Percentiles rank a stretch among this genome's conserved stretches.
These are phyloP conservation scores for Troides helena DNA, from an alignment of 2,888 invertebrate genomes.

Conservation along the genomic window DNA sequence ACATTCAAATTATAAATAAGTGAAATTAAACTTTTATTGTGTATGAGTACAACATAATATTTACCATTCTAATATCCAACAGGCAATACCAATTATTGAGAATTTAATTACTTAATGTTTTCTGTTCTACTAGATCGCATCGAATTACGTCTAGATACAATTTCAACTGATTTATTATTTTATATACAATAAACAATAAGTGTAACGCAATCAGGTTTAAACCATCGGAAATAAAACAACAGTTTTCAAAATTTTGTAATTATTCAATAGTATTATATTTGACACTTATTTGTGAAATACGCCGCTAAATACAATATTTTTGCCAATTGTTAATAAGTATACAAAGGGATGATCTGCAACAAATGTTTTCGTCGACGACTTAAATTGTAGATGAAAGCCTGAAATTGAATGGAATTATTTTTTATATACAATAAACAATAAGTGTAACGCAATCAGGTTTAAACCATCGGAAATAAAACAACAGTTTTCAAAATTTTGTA, in stretches of 20 bases:
- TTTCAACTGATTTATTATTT: too few relatives aligned
- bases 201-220: not conserved
- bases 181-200: not conserved
- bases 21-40: too few relatives aligned
- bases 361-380: constrained; percentile 37
- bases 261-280: not conserved
- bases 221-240: not conserved
- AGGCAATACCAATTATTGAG: too few relatives aligned
- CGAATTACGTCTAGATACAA: too few relatives aligned
- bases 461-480: not conserved
- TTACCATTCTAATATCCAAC: too few relatives aligned
- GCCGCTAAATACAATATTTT: constrained; percentile 46
- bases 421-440: not conserved
- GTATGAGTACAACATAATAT: too few relatives aligned
- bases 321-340: constrained; percentile 41
- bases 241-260: not conserved
- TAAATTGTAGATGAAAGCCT: constrained; percentile 36
- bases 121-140: too few relatives aligned
- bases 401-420: constrained; percentile 29
- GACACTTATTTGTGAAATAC: constrained; percentile 43
- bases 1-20: too few relatives aligned
- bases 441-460: not conserved
- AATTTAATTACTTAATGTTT: too few relatives aligned
- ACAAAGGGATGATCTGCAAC: constrained; percentile 53
- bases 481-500: not conserved